A percentile compares a stretch with the other conserved stretches of the same genome.
phyloP scores from a whole-genome alignment of 2,888 invertebrate species.

The Rhagium mordax region DNA sequence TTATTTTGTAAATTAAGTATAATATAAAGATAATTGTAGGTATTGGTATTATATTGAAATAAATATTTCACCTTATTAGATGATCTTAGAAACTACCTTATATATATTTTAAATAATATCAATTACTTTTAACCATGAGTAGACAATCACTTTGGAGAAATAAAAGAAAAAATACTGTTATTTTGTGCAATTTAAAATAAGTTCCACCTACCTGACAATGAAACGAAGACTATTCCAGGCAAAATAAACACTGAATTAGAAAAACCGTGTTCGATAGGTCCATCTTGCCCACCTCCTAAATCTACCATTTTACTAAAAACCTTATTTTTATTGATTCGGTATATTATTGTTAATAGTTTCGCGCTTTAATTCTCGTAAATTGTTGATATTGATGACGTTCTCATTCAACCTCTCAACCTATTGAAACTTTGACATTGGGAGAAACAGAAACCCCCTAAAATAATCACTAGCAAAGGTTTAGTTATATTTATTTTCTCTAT shows the following conservation, averaged over 20 bases:
- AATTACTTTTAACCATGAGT: too few relatives aligned
- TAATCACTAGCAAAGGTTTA: neutral
- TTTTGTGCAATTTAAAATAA: neutral
- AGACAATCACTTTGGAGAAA: too few relatives aligned
- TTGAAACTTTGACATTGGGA: constrained; percentile 21
- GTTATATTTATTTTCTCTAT: neutral
- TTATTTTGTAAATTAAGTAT: too few relatives aligned
- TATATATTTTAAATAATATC: too few relatives aligned
- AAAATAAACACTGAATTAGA: constrained; percentile 90
- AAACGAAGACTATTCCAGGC: constrained; percentile 85
- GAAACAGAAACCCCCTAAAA: constrained; percentile 1
- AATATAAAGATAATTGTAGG: too few relatives aligned
- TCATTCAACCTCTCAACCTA: constrained; percentile 4
- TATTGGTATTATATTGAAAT: too few relatives aligned
- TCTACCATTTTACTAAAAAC: constrained; percentile 79
- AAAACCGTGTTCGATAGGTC: constrained; percentile 89
- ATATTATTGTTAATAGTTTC: constrained; percentile 22
- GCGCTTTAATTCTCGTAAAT: constrained; percentile 26
- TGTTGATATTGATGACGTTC: constrained; percentile 31
- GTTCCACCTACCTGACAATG: constrained; percentile 83
- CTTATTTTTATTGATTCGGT: neutral
- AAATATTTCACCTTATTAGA: too few relatives aligned
- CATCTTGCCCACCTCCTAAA: constrained; percentile 84
- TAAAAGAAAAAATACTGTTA: neutral
- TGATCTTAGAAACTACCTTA: too few relatives aligned